These are phyloP conservation scores for Cepphus grylle DNA, from an alignment of 2,113 vertebrate genomes.

Conservation along the genomic window DNA sequence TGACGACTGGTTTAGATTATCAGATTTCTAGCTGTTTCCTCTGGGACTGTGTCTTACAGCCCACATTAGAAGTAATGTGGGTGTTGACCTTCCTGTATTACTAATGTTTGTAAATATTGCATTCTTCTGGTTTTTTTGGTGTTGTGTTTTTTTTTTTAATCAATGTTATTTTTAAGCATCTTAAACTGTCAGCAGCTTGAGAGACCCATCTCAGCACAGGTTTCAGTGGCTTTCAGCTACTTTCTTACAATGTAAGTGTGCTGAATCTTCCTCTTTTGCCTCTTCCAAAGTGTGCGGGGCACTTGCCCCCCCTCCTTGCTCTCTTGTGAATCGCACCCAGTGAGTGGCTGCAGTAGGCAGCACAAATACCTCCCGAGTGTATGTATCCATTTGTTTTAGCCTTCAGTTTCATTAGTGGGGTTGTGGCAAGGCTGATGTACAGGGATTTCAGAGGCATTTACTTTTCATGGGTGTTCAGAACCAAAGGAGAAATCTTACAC, in stretches of 20 bases:
- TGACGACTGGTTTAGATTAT: not conserved
- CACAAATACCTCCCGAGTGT: not conserved
- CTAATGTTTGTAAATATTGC: not conserved
- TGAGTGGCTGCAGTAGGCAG: not conserved
- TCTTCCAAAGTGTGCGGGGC: not conserved
- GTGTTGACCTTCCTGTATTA: not conserved
- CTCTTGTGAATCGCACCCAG: fast-evolving
- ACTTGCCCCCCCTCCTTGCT: too few relatives aligned
- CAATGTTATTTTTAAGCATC: not conserved
- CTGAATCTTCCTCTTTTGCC: not conserved
- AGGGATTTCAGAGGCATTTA: not conserved
- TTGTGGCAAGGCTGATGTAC: not conserved
- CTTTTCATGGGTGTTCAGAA: not conserved
- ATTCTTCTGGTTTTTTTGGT: not conserved
- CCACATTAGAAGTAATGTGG: not conserved
- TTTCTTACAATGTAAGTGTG: not conserved
- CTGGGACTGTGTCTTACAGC: not conserved
- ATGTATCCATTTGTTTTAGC: not conserved
- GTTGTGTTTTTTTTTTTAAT: too few relatives aligned
- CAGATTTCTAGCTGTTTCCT: not conserved
- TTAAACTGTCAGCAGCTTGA: not conserved
- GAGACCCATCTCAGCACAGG: fast-evolving
- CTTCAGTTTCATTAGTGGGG: not conserved
- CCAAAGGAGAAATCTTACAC: not conserved
- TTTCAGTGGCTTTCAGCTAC: not conserved